Evolutionary conservation across 1,140 invertebrate genomes (phyloP).

Genomic region (Drosophila suzukii): DNA sequence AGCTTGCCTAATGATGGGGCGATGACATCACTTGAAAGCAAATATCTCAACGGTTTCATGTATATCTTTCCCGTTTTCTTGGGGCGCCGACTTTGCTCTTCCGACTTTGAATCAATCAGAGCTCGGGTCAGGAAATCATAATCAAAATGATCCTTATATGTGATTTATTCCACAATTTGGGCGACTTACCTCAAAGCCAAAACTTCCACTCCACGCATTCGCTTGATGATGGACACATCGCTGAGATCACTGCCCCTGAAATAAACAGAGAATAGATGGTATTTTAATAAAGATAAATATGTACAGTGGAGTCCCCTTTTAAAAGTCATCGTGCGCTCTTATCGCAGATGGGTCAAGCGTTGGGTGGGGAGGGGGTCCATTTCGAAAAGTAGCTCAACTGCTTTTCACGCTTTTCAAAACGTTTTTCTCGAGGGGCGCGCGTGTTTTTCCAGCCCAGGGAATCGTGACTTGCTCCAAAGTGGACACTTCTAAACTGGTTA

Average conservation of each 20-base stretch:
- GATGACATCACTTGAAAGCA: conserved; percentile 56
- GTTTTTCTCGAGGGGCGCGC: conserved; percentile 41
- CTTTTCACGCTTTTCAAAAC: conserved; percentile 34
- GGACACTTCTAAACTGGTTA: conserved; percentile 71
- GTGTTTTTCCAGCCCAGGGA: conserved; percentile 50
- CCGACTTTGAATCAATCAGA: conserved; percentile 23
- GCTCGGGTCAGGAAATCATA: conserved; percentile 18
- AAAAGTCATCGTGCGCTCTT: conserved; percentile 18
- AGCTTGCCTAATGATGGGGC: conserved; percentile 58
- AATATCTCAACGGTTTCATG: conserved; percentile 21
- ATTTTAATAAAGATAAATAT: conserved; percentile 32
- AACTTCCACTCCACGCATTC: conserved; percentile 92
- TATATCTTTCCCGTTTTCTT: conserved; percentile 15
- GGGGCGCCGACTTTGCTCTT: conserved; percentile 1
- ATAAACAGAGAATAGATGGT: conserved; percentile 77
- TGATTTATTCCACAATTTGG: conserved; percentile 48
- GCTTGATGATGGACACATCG: conserved; percentile 90
- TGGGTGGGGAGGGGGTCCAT: conserved; percentile 10
- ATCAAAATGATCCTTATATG: conserved; percentile 14
- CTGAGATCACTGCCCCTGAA: conserved; percentile 92
- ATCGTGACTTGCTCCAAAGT: conserved; percentile 53
- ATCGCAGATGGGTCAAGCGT: conserved; percentile 33
- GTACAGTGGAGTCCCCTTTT: conserved; percentile 25
- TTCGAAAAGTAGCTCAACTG: conserved; percentile 30
- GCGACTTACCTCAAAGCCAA: conserved; percentile 89